A percentile compares a stretch with the other conserved stretches of the same genome.
phyloP scores from a whole-genome alignment of 2,888 invertebrate species.

The Hymenopus coronatus region DNA sequence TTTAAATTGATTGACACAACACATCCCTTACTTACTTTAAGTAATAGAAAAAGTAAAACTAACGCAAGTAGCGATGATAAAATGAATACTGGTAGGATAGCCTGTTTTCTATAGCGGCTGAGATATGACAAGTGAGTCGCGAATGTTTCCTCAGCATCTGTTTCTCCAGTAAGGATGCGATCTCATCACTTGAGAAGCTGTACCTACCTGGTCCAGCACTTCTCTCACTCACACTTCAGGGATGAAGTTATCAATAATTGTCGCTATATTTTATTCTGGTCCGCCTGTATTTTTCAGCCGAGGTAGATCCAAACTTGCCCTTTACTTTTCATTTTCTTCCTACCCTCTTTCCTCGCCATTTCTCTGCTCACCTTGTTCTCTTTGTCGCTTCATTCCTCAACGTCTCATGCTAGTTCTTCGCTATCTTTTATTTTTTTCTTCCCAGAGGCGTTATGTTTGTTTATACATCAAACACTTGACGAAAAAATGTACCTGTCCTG shows the following conservation, averaged over 20 bases:
- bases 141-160: neutral
- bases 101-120: no score
- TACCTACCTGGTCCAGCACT: neutral
- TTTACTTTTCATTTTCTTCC: neutral
- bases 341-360: neutral
- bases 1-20: no score
- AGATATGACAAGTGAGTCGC: no score
- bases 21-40: no score
- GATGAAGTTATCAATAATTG: slow-evolving; percentile 31
- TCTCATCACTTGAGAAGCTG: neutral
- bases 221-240: slow-evolving; percentile 13
- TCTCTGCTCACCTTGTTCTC: neutral
- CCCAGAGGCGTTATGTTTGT: neutral
- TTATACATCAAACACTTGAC: neutral
- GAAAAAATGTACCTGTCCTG: neutral
- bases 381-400: neutral
- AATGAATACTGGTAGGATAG: no score
- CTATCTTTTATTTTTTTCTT: neutral
- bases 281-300: slow-evolving; percentile 23
- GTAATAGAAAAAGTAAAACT: no score
- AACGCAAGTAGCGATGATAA: no score
- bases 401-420: neutral
- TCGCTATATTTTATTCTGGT: slow-evolving; percentile 24
- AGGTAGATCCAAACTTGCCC: neutral
- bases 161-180: slow-evolving; percentile 2